These are phyloP conservation scores for Tapirus terrestris DNA, from an alignment of 2,113 vertebrate genomes.

Conservation along the genomic window DNA sequence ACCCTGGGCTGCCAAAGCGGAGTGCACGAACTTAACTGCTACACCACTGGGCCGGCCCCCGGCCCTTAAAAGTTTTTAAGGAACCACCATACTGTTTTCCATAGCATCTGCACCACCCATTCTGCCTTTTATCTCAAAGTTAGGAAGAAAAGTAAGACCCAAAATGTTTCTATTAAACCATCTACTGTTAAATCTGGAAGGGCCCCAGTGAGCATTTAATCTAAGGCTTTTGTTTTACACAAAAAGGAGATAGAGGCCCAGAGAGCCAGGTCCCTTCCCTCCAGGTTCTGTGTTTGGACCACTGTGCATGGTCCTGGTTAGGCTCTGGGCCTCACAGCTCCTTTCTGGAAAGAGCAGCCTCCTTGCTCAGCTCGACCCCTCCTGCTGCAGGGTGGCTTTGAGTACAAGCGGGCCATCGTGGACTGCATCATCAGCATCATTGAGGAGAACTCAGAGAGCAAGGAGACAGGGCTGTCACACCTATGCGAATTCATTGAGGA, in stretches of 20 bases:
- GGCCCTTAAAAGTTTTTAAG: not conserved
- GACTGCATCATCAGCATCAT: constrained; percentile 92
- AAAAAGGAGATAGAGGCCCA: not conserved
- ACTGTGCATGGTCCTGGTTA: not conserved
- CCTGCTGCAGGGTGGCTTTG: constrained; percentile 87
- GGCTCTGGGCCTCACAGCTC: not conserved
- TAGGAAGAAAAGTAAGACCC: not conserved
- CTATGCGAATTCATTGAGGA: constrained; percentile 91
- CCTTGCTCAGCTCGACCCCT: not conserved
- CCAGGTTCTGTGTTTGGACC: not conserved
- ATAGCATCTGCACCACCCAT: not conserved
- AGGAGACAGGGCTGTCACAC: constrained; percentile 90
- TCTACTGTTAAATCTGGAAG: not conserved
- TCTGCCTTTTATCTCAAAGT: not conserved
- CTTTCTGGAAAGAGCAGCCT: not conserved
- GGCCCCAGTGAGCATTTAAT: too few relatives aligned
- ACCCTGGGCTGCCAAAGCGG: too few relatives aligned
- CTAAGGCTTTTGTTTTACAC: not conserved
- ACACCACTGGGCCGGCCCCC: too few relatives aligned
- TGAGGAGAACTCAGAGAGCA: constrained; percentile 91
- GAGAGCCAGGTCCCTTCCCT: not conserved
- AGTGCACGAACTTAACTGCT: too few relatives aligned
- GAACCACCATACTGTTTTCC: not conserved
- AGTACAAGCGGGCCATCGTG: constrained; percentile 90
- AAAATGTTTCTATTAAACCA: not conserved